phyloP scores from a whole-genome alignment of 2,113 vertebrate genomes.

The Anhinga anhinga region DNA sequence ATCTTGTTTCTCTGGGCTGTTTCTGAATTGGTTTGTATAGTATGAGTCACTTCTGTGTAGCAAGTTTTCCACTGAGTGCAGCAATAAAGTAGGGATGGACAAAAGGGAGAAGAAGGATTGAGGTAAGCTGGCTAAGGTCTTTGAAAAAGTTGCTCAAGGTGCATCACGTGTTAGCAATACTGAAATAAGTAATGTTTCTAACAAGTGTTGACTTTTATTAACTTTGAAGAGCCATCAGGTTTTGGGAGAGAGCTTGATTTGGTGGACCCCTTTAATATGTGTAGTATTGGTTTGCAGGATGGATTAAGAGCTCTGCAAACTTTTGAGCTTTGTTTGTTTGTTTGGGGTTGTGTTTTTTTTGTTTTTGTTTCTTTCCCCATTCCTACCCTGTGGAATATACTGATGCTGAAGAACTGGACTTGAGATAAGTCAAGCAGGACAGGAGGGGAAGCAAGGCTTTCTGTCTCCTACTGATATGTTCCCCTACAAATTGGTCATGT shows the following conservation, averaged over 20 bases:
- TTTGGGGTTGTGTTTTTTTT: too few species aligned
- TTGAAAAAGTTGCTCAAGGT: background rate
- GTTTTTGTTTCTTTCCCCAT: background rate
- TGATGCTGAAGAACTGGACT: background rate
- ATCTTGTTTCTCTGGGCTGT: background rate
- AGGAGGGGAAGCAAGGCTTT: background rate
- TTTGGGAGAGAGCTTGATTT: background rate
- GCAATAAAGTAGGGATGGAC: background rate
- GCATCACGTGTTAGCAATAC: background rate
- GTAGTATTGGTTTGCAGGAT: background rate
- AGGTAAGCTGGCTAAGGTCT: background rate
- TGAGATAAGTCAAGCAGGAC: background rate
- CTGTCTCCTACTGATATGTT: background rate
- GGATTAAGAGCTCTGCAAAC: background rate
- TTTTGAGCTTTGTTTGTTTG: background rate
- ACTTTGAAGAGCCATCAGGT: background rate
- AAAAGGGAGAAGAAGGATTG: background rate
- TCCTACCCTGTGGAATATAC: background rate
- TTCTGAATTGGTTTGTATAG: background rate
- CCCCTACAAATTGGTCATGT: background rate
- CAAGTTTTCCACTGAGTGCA: background rate
- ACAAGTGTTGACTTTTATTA: background rate
- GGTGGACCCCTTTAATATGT: background rate
- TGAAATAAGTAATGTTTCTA: background rate
- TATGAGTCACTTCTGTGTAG: background rate